Percentiles rank a stretch among this genome's conserved stretches.
Evolutionary conservation across 2,113 vertebrate genomes (phyloP).

Genomic region (Thermophis baileyi): DNA sequence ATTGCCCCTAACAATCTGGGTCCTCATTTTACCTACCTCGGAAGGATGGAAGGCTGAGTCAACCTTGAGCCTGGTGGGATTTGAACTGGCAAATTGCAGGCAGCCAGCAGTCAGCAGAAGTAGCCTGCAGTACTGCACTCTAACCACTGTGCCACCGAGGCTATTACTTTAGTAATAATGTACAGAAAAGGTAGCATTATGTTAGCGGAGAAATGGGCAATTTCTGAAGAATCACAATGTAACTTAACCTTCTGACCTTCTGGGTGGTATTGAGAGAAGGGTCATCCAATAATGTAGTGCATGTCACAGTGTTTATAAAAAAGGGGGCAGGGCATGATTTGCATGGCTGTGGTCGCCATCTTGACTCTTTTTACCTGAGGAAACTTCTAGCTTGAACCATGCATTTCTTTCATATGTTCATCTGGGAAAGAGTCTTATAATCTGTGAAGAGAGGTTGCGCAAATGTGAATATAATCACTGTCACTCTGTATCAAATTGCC

Average conservation of each 20-base stretch:
- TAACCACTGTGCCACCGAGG: no score
- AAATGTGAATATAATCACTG: neutral
- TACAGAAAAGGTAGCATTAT: neutral
- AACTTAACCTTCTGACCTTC: neutral
- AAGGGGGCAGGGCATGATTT: neutral
- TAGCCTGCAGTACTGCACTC: no score
- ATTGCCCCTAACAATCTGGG: no score
- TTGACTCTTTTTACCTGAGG: neutral
- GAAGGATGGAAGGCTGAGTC: no score
- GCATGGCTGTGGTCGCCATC: neutral
- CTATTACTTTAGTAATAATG: neutral
- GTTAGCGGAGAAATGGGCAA: neutral
- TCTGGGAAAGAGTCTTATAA: neutral
- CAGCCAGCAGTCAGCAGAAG: no score
- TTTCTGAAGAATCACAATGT: neutral
- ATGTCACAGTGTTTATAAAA: no score
- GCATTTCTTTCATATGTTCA: neutral
- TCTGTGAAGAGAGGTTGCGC: neutral
- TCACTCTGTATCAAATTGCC: neutral
- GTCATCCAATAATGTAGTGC: no score
- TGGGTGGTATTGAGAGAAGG: no score
- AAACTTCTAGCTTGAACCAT: neutral
- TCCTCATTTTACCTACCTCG: no score
- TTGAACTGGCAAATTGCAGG: no score
- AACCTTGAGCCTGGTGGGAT: no score